Base-by-base conservation (phyloP, 2,113 vertebrate genomes). In the Oxygymnocypris stewartii region DNA sequence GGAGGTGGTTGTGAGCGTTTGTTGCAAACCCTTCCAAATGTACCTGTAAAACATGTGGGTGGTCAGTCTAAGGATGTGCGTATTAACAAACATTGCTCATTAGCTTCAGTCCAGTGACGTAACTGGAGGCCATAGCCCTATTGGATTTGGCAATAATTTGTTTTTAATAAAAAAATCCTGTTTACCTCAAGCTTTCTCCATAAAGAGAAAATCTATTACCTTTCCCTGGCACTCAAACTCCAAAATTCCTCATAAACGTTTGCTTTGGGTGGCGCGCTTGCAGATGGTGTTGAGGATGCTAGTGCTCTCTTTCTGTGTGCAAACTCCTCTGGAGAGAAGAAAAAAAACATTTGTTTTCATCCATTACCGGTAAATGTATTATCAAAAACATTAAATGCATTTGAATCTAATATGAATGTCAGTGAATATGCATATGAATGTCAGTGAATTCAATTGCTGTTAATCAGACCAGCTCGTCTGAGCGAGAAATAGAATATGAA, bases 31-130 rank as follows among this genome's bases (percentile, higher is more conserved):
- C 84, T 76, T 85, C 93, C 87, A 87, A 79, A 79, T 89, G 75
- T 87, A 91, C 90, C 88, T 89, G 91, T 92, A 90, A 94, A 94
- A 92, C 57, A 77, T 86, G 88, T 90, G 92, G 94, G 94, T 94
- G 93, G 94, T 90, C 93, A 92, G 87, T 57, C 67, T 82, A 51
- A 61, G 90, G 89, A 89, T 90, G 75, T 81, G 81, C 23, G 80
- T 83, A 76, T 86, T 90, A 87, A 76, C 79, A 91, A 91, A 90
- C 88, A 92, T 89, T 76, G 71, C 67, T 81, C 78, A 75, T 92
- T 93, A 89, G 54, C 10, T 57, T 51, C 49, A 61, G 79, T 84
- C 85, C 54, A 54, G 47, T 86, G 90, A 88, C 85, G 84, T 28
- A 69, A 47, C 71, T 73, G 76, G 69, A 75, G 82, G 49, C 90